Base-by-base conservation (phyloP, 2,888 invertebrate species). In the Xylocampa areola region DNA sequence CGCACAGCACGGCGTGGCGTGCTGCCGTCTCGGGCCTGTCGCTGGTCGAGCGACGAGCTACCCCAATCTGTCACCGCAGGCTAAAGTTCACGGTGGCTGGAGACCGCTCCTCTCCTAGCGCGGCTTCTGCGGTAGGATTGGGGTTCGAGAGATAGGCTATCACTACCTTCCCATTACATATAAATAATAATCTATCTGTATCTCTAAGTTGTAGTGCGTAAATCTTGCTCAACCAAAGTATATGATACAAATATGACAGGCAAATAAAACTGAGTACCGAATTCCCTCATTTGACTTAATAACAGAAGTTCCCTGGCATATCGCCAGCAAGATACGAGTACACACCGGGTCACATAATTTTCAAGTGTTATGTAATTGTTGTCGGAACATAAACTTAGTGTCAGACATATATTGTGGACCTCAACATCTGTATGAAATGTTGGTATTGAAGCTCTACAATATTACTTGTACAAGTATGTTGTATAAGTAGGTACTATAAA, bases 301-400 rank as follows among this genome's bases (percentile, higher is more conserved):
- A 51, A 60, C 40, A 19, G 49, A 16, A 16, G 27, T 30, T 29
- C n/a, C 3, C 41, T 68, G 68, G 68, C 68, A 16, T 16, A 17
- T 7, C 29, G 68, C 68, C 68, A 68, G 50, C 48, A 25, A 61
- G 73, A 61, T 62, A 67, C 48, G n/a, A n/a, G n/a, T n/a, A n/a
- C n/a, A n/a, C 39, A 32, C 35, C 29, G 53, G 73, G 51, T 68
- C 63, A 58, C 73, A 69, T 73, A 69, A 73, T 69, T 69, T 54
- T 45, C 68, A 57, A 58, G 41, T 51, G 41, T 73, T 73, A 62
- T 68, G 57, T 69, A 69, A 73, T 73, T 68, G 55, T 47, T 52
- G 57, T 39, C 37, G n/a, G 11, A 5, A 49, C 49, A 61, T 62
- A 69, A 68, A 73, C 68, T 68, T 61, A 19, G 67, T 49, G 30